Evolutionary conservation across 2,113 vertebrate species (phyloP), one percentile per base, ranked within the genome.

Genomic region (Oceanites oceanicus): DNA sequence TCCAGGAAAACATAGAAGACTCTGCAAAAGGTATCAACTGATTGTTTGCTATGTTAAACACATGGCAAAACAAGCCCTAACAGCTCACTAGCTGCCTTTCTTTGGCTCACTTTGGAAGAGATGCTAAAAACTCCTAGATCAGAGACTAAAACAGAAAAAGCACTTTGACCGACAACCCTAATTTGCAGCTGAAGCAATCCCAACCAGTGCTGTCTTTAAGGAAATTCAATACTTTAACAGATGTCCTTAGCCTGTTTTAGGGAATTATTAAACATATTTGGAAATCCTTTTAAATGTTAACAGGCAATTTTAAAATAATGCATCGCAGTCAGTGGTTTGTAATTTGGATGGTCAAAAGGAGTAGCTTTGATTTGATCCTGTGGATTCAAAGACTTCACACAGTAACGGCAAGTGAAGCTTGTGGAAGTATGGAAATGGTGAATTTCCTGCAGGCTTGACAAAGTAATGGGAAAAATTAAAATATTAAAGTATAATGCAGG

Each of bases 21-120:
- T 66, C 74, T 9, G 5, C 58, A 89, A 94, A 93, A 89, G 55
- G 23, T 80, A 91, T 63, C 1, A n/a, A 36, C 40, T 86, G 16
- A 27, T 30, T 94, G 73, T 72, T 90, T 87, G 83, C 53, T 58
- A 90, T 65, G 74, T 90, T 95, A 94, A 97, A 94, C 70, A 87
- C 76, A 61, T 11, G 75, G 81, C 74, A 85, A 93, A 94, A 92
- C 67, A 91, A 96, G 80, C 59, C 74, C 72, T 71, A 86, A 56
- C 59, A 76, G 80, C 36, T 94, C 72, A 30, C 66, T 67, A 36
- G 38, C 42, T 94, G 73, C 38, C 91, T 81, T 34, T 38, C 68
- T 53, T 68, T 65, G 52, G 52, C 90, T 94, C 50, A 5, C 15
- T 82, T 68, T 56, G 56, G 49, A 63, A 61, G 59, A 78, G 62